Conservation (phyloP, 2,888 invertebrate genomes). For the Tupiocoris notatus region DNA sequence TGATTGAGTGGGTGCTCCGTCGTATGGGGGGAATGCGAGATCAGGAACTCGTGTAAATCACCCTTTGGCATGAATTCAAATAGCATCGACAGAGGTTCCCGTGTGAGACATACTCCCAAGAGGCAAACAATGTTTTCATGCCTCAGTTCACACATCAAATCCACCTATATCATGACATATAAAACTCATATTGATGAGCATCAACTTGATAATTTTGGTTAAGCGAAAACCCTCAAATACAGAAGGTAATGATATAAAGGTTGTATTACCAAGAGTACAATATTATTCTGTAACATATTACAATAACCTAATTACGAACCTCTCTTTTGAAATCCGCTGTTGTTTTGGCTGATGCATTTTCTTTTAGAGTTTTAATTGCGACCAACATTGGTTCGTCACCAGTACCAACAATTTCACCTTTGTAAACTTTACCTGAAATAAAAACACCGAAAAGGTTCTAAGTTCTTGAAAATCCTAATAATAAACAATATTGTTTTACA, state of each 20-base stretch:
- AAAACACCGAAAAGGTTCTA: no score
- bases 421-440: slow-evolving; percentile 78
- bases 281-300: not conserved
- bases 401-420: slow-evolving; percentile 76
- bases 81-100: slow-evolving; percentile 90
- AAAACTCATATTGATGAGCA: not conserved
- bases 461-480: not conserved
- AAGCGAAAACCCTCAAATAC: no score
- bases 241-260: no score
- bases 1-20: slow-evolving; percentile 64
- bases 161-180: slow-evolving; percentile 58
- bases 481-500: not conserved
- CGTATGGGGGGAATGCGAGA: slow-evolving; percentile 77
- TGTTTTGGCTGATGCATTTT: slow-evolving; percentile 87
- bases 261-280: not conserved
- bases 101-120: slow-evolving; percentile 84
- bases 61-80: slow-evolving; percentile 98
- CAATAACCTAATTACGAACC: slow-evolving; percentile 49
- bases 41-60: slow-evolving; percentile 93
- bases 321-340: slow-evolving; percentile 90
- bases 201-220: not conserved
- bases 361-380: slow-evolving; percentile 91
- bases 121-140: slow-evolving; percentile 96
- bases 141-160: slow-evolving; percentile 87
- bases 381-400: slow-evolving; percentile 67